Base-by-base conservation (phyloP, 2,113 vertebrate species). In the Neolamprologus modestus region DNA sequence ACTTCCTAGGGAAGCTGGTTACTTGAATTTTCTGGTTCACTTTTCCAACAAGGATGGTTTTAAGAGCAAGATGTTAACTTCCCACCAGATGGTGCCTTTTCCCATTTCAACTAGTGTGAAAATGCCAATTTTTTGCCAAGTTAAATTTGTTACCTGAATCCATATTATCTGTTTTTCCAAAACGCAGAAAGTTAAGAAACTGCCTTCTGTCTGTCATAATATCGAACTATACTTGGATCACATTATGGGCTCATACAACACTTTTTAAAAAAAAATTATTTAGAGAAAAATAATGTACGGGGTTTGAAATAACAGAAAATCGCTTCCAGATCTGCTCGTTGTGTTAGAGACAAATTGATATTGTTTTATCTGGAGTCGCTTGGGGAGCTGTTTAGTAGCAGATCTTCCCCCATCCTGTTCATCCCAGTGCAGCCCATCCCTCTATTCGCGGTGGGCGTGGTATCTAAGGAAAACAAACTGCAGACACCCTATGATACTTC, bases 381-480 rank as follows among this genome's bases (percentile, higher is more conserved):
- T 81, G 33, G 37, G 61, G 10, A 57, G 66, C 63, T 7, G 85
- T 83, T 90, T 91, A 55, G 9, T 59, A 47, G 37, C 59, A 19
- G 61, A 45, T 47, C 52, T 52, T 42, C 47, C 80, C 35, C 90
- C 90, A 90, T 93, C 91, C 89, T 87, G 93, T 90, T 81, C 88
- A 63, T 92, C 90, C 89, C 88, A 19, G 35, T 14, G 78, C 88
- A 13, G 95, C 91, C 94, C 93, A 94, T 95, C 96, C 95, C 94
- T 95, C 81, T 83, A 13, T 61, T 68, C 93, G 16, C 86, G 28
- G 96, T 96, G 95, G 96, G 96, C 96, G 96, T 96, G 96, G 96
- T 91, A 14, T 95, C 87, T 92, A 92, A 94, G 92, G 94, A 96
- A 95, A 96, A 96, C 96, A 96, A 96, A 96, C 94, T 92, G 94